These are phyloP conservation scores for Priocnemis perturbator DNA, from an alignment of 2,888 invertebrate species.

Conservation along the genomic window DNA sequence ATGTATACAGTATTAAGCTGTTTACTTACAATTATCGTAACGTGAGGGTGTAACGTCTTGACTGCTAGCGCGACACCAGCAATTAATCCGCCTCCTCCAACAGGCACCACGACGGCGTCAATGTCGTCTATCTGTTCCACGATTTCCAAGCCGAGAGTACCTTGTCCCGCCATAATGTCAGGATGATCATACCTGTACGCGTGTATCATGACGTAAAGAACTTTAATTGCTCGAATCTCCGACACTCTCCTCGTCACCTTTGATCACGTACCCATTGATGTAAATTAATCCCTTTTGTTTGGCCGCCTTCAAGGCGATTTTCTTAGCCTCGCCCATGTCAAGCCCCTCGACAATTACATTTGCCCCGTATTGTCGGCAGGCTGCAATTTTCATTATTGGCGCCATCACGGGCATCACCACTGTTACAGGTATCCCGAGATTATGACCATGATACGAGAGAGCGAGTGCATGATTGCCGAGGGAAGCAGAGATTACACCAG, in stretches of 20 bases:
- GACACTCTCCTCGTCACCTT: too few species aligned
- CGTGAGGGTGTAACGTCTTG: conserved; percentile 88
- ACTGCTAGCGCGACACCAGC: conserved; percentile 94
- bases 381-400: conserved; percentile 96
- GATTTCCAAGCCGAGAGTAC: conserved; percentile 95
- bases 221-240: too few species aligned
- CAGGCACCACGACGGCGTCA: conserved; percentile 93
- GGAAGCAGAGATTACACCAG: conserved; percentile 94
- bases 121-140: conserved; percentile 91
- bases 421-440: conserved; percentile 80
- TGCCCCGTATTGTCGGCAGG: conserved; percentile 90
- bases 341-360: conserved; percentile 88
- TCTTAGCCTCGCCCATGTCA: conserved; percentile 91
- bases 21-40: conserved; percentile 88
- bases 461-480: conserved; percentile 96
- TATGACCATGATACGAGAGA: conserved; percentile 82
- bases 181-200: conserved; percentile 94
- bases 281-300: conserved; percentile 85
- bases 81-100: conserved; percentile 95
- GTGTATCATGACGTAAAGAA: background rate
- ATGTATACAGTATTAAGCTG: background rate
- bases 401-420: conserved; percentile 97
- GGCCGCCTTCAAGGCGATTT: conserved; percentile 85
- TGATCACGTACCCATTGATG: conserved; percentile 86
- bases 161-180: conserved; percentile 96